phyloP scores from a whole-genome alignment of 2,113 vertebrate genomes.

The Laticauda colubrina region DNA sequence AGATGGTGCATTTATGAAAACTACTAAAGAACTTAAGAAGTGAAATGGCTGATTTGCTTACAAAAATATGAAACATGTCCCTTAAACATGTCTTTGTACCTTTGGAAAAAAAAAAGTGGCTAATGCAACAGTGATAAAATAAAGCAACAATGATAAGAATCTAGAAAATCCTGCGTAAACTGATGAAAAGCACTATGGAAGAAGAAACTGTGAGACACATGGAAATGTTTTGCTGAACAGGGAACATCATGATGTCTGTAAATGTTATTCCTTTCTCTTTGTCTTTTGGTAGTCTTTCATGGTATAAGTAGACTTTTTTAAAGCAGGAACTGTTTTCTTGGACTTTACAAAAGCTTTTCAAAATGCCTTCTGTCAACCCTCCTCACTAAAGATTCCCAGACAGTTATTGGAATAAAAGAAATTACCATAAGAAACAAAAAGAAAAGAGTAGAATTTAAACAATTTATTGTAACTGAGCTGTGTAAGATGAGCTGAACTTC shows the following conservation, averaged over 20 bases:
- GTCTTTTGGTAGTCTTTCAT: background rate
- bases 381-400: background rate
- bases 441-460: background rate
- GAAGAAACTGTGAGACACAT: background rate
- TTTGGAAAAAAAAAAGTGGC: background rate
- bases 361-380: background rate
- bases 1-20: background rate
- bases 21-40: background rate
- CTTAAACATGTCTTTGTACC: background rate
- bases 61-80: background rate
- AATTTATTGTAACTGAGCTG: background rate
- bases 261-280: background rate
- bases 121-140: background rate
- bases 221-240: background rate
- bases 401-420: background rate
- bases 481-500: background rate
- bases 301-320: background rate
- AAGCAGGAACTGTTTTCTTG: background rate
- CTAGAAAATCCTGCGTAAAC: background rate
- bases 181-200: background rate
- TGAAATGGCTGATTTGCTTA: background rate
- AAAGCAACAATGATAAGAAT: background rate
- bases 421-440: background rate
- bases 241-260: background rate
- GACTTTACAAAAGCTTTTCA: background rate